A percentile compares a stretch with the other conserved stretches of the same genome.
Evolutionary conservation across 2,888 invertebrate species (phyloP).

Genomic region (Hecatera dysodea): DNA sequence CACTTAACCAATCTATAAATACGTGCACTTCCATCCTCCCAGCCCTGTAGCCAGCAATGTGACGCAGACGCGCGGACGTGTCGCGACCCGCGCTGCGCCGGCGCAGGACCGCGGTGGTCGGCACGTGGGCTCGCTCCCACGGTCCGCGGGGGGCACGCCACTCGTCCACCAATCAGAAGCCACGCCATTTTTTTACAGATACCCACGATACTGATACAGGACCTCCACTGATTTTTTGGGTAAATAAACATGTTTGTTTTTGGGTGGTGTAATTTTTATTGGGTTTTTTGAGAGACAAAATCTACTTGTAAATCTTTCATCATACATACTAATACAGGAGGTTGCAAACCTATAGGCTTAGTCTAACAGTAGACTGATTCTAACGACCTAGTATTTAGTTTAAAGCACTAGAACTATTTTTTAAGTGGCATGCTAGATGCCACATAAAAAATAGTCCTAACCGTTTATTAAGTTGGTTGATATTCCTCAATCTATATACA

Average conservation of each 20-base stretch:
- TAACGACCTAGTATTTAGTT: no score
- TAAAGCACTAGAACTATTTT: no score
- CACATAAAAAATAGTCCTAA: no score
- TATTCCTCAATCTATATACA: not conserved
- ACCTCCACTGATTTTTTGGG: conserved; percentile 73
- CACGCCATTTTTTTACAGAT: conserved; percentile 64
- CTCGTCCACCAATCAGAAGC: conserved; percentile 57
- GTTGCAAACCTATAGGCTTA: not conserved
- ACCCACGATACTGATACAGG: conserved; percentile 54
- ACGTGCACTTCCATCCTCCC: conserved; percentile 34
- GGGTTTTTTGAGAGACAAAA: not conserved
- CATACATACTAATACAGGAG: not conserved
- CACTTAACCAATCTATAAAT: conserved; percentile 37
- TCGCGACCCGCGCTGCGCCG: conserved; percentile 66
- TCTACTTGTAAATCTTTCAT: not conserved
- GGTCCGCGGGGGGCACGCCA: conserved; percentile 77
- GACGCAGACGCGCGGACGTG: conserved; percentile 72
- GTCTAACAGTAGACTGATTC: not conserved
- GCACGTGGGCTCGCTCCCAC: conserved; percentile 81
- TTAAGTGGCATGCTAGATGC: no score
- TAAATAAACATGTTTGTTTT: conserved; percentile 57
- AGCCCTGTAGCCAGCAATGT: conserved; percentile 54
- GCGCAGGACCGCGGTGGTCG: conserved; percentile 77
- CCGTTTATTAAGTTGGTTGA: no score
- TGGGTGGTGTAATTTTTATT: conserved; percentile 7